A percentile compares a stretch with the other conserved stretches of the same genome.
These are phyloP conservation scores for Camponotus fellah DNA, from an alignment of 2,888 invertebrate species.

Conservation along the genomic window DNA sequence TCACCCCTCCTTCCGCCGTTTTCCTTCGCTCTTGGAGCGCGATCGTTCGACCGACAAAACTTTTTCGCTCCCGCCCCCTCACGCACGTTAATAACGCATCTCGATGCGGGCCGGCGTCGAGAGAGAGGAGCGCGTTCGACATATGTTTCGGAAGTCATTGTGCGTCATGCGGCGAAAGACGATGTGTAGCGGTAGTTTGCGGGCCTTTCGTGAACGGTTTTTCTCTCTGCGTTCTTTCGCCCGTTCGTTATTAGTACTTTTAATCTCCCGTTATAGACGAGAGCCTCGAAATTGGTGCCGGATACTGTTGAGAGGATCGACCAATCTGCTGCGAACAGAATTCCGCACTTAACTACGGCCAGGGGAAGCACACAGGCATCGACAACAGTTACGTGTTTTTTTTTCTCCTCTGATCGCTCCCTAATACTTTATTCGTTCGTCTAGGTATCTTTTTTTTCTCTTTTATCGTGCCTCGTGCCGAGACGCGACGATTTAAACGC, in stretches of 20 bases:
- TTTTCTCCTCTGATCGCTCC: slow-evolving; percentile 31
- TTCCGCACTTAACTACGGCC: slow-evolving; percentile 54
- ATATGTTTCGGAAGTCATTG: slow-evolving; percentile 82
- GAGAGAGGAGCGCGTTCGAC: slow-evolving; percentile 74
- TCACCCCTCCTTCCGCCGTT: slow-evolving; percentile 44
- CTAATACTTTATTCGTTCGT: slow-evolving; percentile 54
- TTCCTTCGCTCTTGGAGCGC: slow-evolving; percentile 23
- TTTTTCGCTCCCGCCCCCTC: slow-evolving; percentile 41
- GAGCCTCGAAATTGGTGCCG: slow-evolving; percentile 76
- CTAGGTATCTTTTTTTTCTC: slow-evolving; percentile 27
- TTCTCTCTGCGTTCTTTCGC: slow-evolving; percentile 39
- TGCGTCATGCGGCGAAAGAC: slow-evolving; percentile 63
- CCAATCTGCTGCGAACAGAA: slow-evolving; percentile 77
- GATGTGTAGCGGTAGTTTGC: slow-evolving; percentile 60
- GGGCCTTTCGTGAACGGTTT: slow-evolving; percentile 57
- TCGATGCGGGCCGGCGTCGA: slow-evolving; percentile 78
- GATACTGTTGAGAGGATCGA: slow-evolving; percentile 76
- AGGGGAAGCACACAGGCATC: slow-evolving; percentile 32
- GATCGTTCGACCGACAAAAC: slow-evolving; percentile 36
- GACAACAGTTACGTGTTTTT: slow-evolving; percentile 52
- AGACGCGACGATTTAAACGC: slow-evolving; percentile 41
- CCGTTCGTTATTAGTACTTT: slow-evolving; percentile 65
- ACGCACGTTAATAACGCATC: slow-evolving; percentile 79
- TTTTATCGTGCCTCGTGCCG: slow-evolving; percentile 38
- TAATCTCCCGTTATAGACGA: slow-evolving; percentile 77